phyloP scores from a whole-genome alignment of 2,113 vertebrate species.

The Halcyon senegalensis region DNA sequence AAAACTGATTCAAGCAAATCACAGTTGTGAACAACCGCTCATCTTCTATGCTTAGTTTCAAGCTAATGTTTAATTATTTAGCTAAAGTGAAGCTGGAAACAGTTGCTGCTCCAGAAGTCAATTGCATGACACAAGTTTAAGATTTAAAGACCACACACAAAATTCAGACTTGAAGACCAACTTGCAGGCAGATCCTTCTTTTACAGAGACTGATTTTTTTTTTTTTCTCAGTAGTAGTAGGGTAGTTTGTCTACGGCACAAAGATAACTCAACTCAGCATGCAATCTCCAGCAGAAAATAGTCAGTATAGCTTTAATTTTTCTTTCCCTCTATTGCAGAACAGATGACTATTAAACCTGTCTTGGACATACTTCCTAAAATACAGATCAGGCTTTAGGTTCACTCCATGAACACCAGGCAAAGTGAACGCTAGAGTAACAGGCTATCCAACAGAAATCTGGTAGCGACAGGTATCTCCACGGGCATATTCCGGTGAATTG shows the following conservation, averaged over 20 bases:
- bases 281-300: neutral
- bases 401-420: fast-evolving
- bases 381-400: fast-evolving
- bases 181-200: neutral
- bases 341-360: fast-evolving
- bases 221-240: neutral
- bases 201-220: neutral
- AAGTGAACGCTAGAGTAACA: fast-evolving
- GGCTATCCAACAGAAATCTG: fast-evolving
- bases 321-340: fast-evolving
- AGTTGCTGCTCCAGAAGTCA: neutral
- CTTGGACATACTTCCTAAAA: fast-evolving
- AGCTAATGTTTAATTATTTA: neutral
- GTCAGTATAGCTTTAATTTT: neutral
- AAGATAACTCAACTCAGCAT: too few relatives aligned
- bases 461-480: fast-evolving
- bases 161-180: neutral
- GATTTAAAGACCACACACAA: neutral
- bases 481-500: fast-evolving
- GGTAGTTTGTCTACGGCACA: neutral
- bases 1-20: neutral
- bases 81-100: neutral
- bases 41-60: neutral
- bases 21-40: neutral
- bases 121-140: neutral